Percentiles rank a stretch among this genome's conserved stretches.
Evolutionary conservation across 2,888 invertebrate species (phyloP).

Genomic region (Harmothoe impar): DNA sequence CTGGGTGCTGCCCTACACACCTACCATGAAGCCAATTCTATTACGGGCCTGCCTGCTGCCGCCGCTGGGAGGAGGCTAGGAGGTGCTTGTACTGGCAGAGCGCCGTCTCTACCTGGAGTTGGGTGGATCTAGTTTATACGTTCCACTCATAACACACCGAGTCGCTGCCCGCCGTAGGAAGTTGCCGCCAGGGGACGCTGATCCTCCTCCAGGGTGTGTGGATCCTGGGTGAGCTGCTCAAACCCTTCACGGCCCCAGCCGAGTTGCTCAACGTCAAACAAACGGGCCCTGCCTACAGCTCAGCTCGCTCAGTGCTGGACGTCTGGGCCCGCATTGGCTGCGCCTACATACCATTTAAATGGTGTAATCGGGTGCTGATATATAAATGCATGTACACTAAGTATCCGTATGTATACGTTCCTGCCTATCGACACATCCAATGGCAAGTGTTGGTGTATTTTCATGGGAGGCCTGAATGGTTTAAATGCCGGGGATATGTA

Average conservation of each 20-base stretch:
- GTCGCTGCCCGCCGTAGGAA: conserved; percentile 21
- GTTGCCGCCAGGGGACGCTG: conserved; percentile 17
- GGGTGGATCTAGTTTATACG: conserved; percentile 32
- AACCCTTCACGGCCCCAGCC: conserved; percentile 27
- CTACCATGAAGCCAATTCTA: too few species aligned
- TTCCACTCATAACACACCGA: conserved; percentile 29
- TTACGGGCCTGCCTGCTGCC: too few species aligned
- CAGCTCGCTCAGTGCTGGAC: background rate
- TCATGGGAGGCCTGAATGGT: too few species aligned
- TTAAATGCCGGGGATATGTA: too few species aligned
- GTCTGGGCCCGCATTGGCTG: background rate
- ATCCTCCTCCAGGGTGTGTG: background rate
- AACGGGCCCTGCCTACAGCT: background rate
- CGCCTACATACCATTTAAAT: too few species aligned
- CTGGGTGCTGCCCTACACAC: too few species aligned
- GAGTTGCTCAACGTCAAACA: conserved; percentile 28
- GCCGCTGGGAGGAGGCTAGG: background rate
- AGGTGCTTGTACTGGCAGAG: conserved; percentile 27
- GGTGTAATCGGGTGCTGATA: too few species aligned
- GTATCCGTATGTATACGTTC: too few species aligned
- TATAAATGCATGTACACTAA: too few species aligned
- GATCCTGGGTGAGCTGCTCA: conserved; percentile 21
- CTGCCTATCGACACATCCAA: too few species aligned
- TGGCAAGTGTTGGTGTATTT: too few species aligned
- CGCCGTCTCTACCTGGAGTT: background rate